Percentiles rank a stretch among this genome's conserved stretches.
Conservation (phyloP, 2,797 vertebrate genomes). For the Mycteria americana region DNA sequence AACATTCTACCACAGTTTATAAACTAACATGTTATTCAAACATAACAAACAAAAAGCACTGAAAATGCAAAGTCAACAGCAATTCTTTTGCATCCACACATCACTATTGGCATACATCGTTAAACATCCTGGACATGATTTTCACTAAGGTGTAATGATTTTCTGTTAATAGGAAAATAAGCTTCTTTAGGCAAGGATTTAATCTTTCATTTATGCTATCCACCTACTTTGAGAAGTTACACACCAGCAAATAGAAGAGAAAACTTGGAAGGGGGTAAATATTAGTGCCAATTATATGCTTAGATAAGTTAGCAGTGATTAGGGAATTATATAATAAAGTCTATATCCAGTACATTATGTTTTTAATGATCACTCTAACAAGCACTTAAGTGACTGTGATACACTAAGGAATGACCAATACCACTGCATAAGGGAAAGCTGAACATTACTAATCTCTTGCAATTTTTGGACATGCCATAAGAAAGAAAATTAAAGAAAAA, state of each 20-base stretch:
- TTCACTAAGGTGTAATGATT: conserved; percentile 14
- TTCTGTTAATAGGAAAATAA: background rate
- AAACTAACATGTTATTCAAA: background rate
- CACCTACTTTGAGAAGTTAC: background rate
- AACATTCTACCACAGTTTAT: background rate
- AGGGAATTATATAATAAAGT: conserved; percentile 42
- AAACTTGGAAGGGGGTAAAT: conserved; percentile 3
- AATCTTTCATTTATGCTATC: background rate
- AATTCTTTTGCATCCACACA: background rate
- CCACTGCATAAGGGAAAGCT: background rate
- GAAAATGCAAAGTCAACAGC: conserved; percentile 5
- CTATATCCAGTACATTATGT: conserved; percentile 17
- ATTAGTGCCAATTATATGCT: conserved; percentile 10
- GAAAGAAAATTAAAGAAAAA: background rate
- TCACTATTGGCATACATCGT: background rate
- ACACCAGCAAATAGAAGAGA: background rate
- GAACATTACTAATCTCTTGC: background rate
- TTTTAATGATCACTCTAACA: conserved; percentile 40
- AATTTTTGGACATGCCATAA: background rate
- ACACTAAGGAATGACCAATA: conserved; percentile 33
- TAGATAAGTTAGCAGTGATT: conserved; percentile 22
- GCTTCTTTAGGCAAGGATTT: background rate
- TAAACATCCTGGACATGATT: background rate
- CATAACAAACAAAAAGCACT: background rate
- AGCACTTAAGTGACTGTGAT: conserved; percentile 37